Evolutionary conservation across 2,888 invertebrate species (phyloP).

Genomic region (Ormyrus nitidulus): DNA sequence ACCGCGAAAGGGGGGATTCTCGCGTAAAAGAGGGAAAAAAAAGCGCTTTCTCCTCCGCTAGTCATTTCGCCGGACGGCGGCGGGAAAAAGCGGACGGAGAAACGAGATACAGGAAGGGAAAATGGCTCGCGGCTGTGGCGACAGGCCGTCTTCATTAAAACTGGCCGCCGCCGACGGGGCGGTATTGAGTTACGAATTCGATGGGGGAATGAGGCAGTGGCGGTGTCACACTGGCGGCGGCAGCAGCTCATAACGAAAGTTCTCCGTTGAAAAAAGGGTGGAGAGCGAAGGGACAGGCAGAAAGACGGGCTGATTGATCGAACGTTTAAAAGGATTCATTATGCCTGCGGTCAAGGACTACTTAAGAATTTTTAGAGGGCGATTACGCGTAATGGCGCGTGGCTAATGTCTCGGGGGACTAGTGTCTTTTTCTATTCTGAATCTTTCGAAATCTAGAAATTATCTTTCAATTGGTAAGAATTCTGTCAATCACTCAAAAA

Average conservation of each 20-base stretch:
- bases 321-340: slow-evolving; percentile 47
- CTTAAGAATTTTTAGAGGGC: slow-evolving; percentile 27
- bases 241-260: slow-evolving; percentile 43
- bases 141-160: slow-evolving; percentile 55
- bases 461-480: too few species aligned
- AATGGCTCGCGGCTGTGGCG: slow-evolving; percentile 53
- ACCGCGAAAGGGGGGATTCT: not conserved
- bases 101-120: slow-evolving; percentile 39
- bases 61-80: slow-evolving; percentile 26
- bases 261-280: slow-evolving; percentile 3
- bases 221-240: slow-evolving; percentile 7
- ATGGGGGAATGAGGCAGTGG: not conserved
- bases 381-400: not conserved
- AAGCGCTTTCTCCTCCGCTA: not conserved
- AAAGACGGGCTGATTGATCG: slow-evolving; percentile 40
- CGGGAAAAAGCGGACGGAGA: slow-evolving; percentile 3
- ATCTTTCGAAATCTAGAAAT: too few species aligned
- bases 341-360: slow-evolving; percentile 42
- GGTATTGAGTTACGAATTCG: slow-evolving; percentile 52
- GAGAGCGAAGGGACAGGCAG: not conserved
- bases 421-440: too few species aligned
- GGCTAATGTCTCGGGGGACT: too few species aligned
- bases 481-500: too few species aligned
- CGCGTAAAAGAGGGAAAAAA: not conserved
- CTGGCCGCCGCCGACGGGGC: slow-evolving; percentile 14